Conservation (phyloP, 2,113 vertebrate genomes). For the Pycnonotus jocosus region DNA sequence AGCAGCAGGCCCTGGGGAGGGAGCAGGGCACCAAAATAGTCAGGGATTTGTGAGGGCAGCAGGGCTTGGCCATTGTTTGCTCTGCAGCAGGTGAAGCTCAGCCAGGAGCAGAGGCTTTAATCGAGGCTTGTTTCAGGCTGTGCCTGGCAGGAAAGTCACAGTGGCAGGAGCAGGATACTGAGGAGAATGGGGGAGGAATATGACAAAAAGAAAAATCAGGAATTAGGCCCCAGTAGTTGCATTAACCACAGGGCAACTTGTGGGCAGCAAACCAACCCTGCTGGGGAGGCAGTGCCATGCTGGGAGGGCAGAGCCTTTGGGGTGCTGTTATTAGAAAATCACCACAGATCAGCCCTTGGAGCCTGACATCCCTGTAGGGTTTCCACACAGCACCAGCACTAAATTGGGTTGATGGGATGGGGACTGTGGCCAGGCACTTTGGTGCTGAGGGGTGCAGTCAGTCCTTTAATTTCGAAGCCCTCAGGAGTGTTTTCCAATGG, state of each 20-base stretch:
- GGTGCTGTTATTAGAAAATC: neutral
- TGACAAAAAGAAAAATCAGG: neutral
- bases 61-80: neutral
- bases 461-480: rapidly evolving
- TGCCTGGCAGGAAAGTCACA: neutral
- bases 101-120: neutral
- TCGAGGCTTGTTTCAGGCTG: neutral
- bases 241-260: neutral
- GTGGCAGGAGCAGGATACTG: rapidly evolving
- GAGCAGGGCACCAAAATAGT: neutral
- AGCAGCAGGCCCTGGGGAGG: neutral
- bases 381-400: neutral
- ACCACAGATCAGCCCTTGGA: neutral
- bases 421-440: neutral
- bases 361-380: neutral
- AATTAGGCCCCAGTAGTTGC: rapidly evolving
- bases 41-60: neutral
- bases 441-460: neutral
- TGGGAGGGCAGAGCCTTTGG: neutral
- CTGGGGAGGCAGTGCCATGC: neutral
- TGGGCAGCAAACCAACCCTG: neutral
- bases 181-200: neutral
- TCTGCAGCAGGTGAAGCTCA: neutral
- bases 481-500: neutral
- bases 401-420: neutral